Percentiles rank a stretch among this genome's conserved stretches.
Conservation (phyloP, 2,797 vertebrate genomes). For the Lophotriccus pileatus region DNA sequence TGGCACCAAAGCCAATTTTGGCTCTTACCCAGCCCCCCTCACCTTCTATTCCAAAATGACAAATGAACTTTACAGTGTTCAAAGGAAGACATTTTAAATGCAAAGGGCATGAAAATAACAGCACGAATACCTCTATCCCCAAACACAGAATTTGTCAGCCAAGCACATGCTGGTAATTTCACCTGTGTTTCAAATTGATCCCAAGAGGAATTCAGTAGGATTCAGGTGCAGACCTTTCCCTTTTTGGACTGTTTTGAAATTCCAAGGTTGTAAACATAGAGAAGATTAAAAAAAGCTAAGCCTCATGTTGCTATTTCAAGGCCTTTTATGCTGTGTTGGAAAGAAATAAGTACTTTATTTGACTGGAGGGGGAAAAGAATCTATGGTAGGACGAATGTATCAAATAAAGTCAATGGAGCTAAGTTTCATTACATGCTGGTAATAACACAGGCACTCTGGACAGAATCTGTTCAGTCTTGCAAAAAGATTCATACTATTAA, state of each 20-base stretch:
- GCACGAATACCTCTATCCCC: neutral
- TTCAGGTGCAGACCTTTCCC: neutral
- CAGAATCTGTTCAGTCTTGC: neutral
- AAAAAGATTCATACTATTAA: neutral
- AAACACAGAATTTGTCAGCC: neutral
- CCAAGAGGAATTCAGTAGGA: neutral
- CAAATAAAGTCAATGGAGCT: neutral
- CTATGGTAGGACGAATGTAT: neutral
- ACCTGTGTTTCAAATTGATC: neutral
- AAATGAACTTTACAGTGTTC: neutral
- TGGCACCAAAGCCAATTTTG: neutral
- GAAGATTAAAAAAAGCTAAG: neutral
- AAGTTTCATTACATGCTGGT: neutral
- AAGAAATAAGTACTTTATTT: neutral
- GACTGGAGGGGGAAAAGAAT: neutral
- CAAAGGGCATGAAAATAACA: neutral
- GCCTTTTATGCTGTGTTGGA: neutral
- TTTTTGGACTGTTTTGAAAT: neutral
- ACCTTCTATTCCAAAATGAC: neutral
- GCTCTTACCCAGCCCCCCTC: neutral
- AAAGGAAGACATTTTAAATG: neutral
- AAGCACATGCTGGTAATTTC: neutral
- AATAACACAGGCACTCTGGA: neutral
- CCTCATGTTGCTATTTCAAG: neutral
- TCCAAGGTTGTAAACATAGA: neutral